These are phyloP conservation scores for Heterotis niloticus DNA, from an alignment of 2,113 vertebrate genomes.

Conservation along the genomic window DNA sequence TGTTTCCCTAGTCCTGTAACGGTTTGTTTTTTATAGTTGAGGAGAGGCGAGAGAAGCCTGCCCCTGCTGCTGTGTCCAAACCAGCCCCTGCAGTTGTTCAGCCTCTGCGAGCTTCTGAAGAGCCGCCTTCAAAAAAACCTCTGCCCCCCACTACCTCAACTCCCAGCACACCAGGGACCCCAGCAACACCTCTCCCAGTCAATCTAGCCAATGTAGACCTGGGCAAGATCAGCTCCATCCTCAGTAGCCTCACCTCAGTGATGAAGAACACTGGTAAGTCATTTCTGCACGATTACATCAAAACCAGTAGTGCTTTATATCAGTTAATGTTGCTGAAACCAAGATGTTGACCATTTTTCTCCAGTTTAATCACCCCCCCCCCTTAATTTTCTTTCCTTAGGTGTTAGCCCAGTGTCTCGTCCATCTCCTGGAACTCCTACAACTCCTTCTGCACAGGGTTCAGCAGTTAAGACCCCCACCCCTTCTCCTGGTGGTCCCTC, in stretches of 20 bases:
- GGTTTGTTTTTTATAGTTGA: constrained; percentile 57
- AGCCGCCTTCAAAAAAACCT: constrained; percentile 29
- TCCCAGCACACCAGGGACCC: constrained; percentile 36
- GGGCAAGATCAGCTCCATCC: constrained; percentile 97
- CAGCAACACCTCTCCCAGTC: constrained; percentile 66
- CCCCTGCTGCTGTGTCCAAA: constrained; percentile 46
- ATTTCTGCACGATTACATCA: not conserved
- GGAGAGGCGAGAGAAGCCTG: constrained; percentile 72
- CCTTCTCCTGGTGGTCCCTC: constrained; percentile 59
- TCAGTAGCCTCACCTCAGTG: constrained; percentile 87
- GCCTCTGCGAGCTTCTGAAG: constrained; percentile 21
- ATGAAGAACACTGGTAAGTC: constrained; percentile 94
- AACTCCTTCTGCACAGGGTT: constrained; percentile 70
- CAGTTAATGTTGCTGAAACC: too few species aligned
- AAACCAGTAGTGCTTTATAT: too few species aligned
- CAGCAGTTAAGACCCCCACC: constrained; percentile 69
- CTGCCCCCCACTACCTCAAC: constrained; percentile 37
- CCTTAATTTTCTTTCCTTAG: constrained; percentile 43
- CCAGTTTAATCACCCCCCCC: too few species aligned
- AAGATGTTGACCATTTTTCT: too few species aligned
- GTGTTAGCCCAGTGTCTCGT: constrained; percentile 80
- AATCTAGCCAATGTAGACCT: constrained; percentile 95
- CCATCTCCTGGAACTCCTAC: constrained; percentile 81
- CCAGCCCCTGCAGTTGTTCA: constrained; percentile 35
- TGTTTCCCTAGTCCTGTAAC: not conserved